phyloP scores from a whole-genome alignment of 1,140 invertebrate genomes.

The Spodoptera litura region DNA sequence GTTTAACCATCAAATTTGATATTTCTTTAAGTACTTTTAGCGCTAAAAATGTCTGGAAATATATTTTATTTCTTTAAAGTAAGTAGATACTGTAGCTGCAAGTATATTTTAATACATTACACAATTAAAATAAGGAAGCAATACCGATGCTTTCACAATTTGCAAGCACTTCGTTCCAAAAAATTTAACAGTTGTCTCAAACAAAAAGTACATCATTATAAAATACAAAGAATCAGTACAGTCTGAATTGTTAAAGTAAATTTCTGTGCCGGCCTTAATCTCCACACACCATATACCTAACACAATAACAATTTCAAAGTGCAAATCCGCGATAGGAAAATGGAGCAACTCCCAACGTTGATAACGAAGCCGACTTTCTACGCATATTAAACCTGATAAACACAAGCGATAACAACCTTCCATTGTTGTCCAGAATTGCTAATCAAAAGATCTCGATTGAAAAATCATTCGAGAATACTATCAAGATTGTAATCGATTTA shows the following conservation, averaged over 20 bases:
- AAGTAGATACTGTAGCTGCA: too few relatives aligned
- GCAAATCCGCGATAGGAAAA: slow-evolving; percentile 77
- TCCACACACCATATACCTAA: slow-evolving; percentile 78
- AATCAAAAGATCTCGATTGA: slow-evolving; percentile 82
- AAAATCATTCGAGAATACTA: slow-evolving; percentile 68
- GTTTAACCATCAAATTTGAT: too few relatives aligned
- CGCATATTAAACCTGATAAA: slow-evolving; percentile 84
- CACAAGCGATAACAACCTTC: slow-evolving; percentile 69
- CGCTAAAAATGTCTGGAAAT: too few relatives aligned
- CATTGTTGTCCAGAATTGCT: slow-evolving; percentile 76
- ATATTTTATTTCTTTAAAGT: too few relatives aligned
- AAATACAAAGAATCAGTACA: neutral
- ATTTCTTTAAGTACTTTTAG: too few relatives aligned
- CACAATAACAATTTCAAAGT: slow-evolving; percentile 79
- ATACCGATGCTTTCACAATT: too few relatives aligned
- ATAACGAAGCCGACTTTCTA: slow-evolving; percentile 80
- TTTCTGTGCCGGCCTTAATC: slow-evolving; percentile 52
- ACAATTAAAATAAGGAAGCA: too few relatives aligned
- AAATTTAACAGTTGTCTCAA: too few relatives aligned
- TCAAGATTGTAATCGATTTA: slow-evolving; percentile 53
- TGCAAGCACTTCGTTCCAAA: too few relatives aligned
- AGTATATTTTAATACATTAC: too few relatives aligned
- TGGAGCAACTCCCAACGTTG: slow-evolving; percentile 72
- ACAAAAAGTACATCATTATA: neutral
- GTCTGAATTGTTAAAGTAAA: slow-evolving; percentile 15